Evolutionary conservation across 64 coral and sea anemone species (phyloP), one percentile per base, ranked within the genome.

Genomic region (Anthopleura sola): DNA sequence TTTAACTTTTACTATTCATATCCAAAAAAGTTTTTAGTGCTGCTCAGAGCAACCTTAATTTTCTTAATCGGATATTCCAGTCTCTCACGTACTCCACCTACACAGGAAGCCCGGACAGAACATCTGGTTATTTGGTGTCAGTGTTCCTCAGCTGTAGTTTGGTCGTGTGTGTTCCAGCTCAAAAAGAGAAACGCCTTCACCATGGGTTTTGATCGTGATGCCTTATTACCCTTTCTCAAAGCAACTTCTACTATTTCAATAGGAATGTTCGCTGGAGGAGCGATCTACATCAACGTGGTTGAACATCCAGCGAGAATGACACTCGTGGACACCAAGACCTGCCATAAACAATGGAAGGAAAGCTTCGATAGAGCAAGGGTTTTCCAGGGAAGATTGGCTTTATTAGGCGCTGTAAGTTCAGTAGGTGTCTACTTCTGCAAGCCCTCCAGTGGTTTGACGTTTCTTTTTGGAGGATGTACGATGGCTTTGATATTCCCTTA

Each of bases 261-360:
- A 13, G 94, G 94, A 14, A 83, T 90, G 48, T 96, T 96, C 69
- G 87, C 68, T 79, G 94, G 94, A 2, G 90, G 78, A 37, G 83
- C 94, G 4, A 44, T 92, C 0, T 96, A 96, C 16, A 87, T 96
- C 84, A 96, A 96, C 36, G 80, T 92, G 2, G 90, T 91, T 3
- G 94, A 96, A 50, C 94, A 96, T 81, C 90, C 90, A 14, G 87
- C 94, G 24, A 86, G 94, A 9, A 96, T 96, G 94, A 86, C 87
- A 3, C 32, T n/a, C n/a, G n/a, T 96, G 2, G 4, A 82, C 3
- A 96, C 94, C 1, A 90, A 92, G 46, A 60, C 79, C 24, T 96
- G 90, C 19, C 94, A 96, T 46, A 86, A 92, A 38, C 62, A 96
- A 33, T 96, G 94, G 94, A 92, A 86, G 33, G 94, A 96, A 36